phyloP scores from a whole-genome alignment of 2,113 vertebrate genomes.

The Oryzias celebensis region DNA sequence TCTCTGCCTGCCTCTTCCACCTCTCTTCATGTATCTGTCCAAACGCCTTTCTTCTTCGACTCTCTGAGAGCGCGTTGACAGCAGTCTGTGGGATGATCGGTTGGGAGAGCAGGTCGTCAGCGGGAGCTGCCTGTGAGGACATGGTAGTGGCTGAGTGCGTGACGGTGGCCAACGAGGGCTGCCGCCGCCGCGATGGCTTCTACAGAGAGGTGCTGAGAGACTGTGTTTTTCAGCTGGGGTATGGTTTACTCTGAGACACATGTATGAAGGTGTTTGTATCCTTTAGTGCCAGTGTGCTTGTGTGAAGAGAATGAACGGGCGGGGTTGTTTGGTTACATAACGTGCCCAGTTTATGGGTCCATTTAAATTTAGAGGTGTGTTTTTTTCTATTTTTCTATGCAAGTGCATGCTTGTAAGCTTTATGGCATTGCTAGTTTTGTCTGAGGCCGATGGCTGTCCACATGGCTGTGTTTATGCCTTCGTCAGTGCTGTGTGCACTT shows the following conservation, averaged over 20 bases:
- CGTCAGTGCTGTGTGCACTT: conserved; percentile 30
- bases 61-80: conserved; percentile 22
- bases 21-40: conserved; percentile 28
- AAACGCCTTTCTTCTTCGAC: conserved; percentile 29
- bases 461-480: conserved; percentile 41
- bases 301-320: conserved; percentile 20
- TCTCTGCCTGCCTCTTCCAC: conserved; percentile 41
- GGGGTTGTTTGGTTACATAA: conserved; percentile 38
- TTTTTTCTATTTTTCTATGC: conserved; percentile 1
- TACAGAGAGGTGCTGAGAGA: conserved; percentile 64
- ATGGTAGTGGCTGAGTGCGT: conserved; percentile 71
- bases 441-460: neutral
- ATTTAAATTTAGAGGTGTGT: conserved; percentile 2
- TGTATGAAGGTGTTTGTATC: conserved; percentile 4
- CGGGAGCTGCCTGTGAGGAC: conserved; percentile 52
- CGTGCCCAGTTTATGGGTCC: neutral
- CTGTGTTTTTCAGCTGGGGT: conserved; percentile 65
- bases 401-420: conserved; percentile 4
- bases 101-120: conserved; percentile 62
- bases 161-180: conserved; percentile 57
- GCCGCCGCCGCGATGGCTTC: conserved; percentile 62
- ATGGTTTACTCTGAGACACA: conserved; percentile 29
- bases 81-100: conserved; percentile 54
- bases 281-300: conserved; percentile 13
- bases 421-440: conserved; percentile 1